Evolutionary conservation across 2,797 vertebrate genomes (phyloP), one percentile per base, ranked within the genome.

Genomic region (Australoheros facetus): DNA sequence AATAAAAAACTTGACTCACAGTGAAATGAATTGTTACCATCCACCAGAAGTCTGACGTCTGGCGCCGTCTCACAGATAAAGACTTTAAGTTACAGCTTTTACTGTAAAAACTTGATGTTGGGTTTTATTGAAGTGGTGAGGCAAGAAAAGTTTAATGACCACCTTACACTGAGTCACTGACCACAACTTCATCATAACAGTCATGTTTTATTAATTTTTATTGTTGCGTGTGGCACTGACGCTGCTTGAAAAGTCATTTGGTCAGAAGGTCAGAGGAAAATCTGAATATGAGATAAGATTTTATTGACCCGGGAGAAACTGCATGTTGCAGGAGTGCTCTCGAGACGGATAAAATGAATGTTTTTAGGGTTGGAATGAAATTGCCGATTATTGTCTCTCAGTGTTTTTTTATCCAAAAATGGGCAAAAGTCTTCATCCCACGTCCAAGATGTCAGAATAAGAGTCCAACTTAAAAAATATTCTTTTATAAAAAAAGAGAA

Each of bases 361-460:
- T 30, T 30, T 3, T 26, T 26, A 26, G 26, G 26, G 26, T 26
- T 26, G 3, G 26, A 26, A 26, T 26, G 26, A 26, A 26, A 26
- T 26, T 26, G 26, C 4, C 4, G 28, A 30, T 30, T 30, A 30
- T 5, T 30, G 28, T 30, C 28, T 5, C 28, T 5, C 28, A 1
- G 3, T 4, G 3, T 30, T 30, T 3, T 26, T 26, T 26, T 26
- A 26, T 26, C 26, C 26, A 26, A 3, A 3, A 26, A 26, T 26
- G 4, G 60, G 60, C 10, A 3, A 64, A 64, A 45, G 60, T 45
- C 13, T 48, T 14, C 26, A 28, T 48, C 45, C 0, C 13, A 4
- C 21, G 2, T 64, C 0, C 0, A 64, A 10, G 21, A 17, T 0
- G 4, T 62, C 59, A 42, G 13, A 62, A n/a, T 4, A 26, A 64